These are phyloP conservation scores for Mallotus villosus DNA, from an alignment of 2,797 vertebrate genomes.

Conservation along the genomic window DNA sequence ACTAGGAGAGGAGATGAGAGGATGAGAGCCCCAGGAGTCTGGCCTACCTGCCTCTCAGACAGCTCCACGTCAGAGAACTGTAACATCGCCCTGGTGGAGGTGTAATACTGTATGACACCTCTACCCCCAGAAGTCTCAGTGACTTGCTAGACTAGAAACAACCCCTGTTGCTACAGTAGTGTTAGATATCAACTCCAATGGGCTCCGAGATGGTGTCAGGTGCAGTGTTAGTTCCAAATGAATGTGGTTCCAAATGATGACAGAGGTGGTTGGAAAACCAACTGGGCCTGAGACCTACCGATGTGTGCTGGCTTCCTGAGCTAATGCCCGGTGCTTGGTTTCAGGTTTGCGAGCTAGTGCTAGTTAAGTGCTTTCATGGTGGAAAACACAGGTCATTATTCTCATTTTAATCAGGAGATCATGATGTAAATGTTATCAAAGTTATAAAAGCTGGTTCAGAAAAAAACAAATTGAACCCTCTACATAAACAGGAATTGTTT, in stretches of 20 bases:
- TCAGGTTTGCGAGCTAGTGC: background rate
- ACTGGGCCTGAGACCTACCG: background rate
- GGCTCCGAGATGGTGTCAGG: no score
- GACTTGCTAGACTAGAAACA: background rate
- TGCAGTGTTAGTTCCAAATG: background rate
- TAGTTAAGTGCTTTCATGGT: background rate
- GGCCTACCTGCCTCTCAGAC: background rate
- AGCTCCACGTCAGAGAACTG: slow-evolving; percentile 4
- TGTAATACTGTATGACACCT: background rate
- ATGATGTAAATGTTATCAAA: no score
- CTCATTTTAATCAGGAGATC: background rate
- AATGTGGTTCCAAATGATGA: background rate
- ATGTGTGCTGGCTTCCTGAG: background rate
- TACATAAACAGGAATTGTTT: no score
- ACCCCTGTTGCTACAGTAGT: no score
- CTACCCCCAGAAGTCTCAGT: background rate
- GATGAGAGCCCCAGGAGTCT: no score
- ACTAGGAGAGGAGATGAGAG: background rate
- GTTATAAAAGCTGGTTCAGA: no score
- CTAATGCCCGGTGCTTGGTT: no score
- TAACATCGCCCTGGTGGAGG: background rate
- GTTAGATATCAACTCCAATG: no score
- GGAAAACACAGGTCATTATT: background rate
- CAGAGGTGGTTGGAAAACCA: background rate
- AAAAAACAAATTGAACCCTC: no score